Conservation (phyloP, 2,113 vertebrate genomes). For the Pogona vitticeps region DNA sequence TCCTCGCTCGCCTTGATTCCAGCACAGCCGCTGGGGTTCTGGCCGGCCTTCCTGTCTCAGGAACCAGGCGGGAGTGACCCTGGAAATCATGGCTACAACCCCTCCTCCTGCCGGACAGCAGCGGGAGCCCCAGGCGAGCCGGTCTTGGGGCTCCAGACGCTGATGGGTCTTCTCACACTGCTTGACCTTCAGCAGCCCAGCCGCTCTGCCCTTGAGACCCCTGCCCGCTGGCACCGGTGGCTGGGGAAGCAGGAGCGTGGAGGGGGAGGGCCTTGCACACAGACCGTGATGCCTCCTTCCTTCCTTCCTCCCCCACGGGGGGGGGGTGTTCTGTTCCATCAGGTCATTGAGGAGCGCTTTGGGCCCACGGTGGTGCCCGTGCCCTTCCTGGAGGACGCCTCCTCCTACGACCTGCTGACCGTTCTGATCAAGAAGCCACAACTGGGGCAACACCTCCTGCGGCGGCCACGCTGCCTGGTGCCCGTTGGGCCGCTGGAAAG, state of each 20-base stretch:
- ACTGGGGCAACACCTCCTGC: conserved; percentile 44
- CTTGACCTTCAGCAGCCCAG: background rate
- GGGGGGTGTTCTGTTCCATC: background rate
- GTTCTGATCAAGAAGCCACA: conserved; percentile 67
- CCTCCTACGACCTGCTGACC: conserved; percentile 67
- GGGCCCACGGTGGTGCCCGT: conserved; percentile 64
- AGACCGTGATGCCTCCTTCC: background rate
- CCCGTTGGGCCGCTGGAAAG: background rate
- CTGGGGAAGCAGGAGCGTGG: too few species aligned
- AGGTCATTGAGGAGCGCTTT: conserved; percentile 68
- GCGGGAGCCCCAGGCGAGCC: too few species aligned
- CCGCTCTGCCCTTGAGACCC: background rate
- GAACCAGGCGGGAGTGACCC: too few species aligned
- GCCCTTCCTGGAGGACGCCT: conserved; percentile 68
- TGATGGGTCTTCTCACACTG: too few species aligned
- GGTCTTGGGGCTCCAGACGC: too few species aligned
- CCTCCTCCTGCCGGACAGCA: too few species aligned
- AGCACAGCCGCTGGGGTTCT: too few species aligned
- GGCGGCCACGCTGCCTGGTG: conserved; percentile 25
- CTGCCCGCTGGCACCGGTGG: background rate
- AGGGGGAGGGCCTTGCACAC: background rate
- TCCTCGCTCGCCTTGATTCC: too few species aligned
- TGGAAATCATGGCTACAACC: too few species aligned
- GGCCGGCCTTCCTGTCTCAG: too few species aligned
- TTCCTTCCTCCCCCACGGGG: background rate